phyloP scores from a whole-genome alignment of 2,888 invertebrate species.

The Minunthozetes semirufus region DNA sequence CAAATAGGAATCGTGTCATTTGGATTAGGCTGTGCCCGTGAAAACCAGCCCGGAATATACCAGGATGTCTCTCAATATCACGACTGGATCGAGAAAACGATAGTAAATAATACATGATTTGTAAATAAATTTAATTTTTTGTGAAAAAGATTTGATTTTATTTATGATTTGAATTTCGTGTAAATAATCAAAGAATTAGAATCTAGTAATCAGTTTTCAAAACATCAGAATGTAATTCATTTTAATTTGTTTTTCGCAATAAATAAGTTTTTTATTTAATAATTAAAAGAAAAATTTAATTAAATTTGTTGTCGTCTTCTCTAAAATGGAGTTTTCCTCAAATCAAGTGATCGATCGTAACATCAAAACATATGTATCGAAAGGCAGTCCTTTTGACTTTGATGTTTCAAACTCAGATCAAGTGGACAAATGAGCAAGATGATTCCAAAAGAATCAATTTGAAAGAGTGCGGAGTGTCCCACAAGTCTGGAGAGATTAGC shows the following conservation, averaged over 20 bases:
- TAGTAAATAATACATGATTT: not conserved
- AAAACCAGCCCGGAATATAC: slow-evolving; percentile 39
- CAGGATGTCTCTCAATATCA: slow-evolving; percentile 37
- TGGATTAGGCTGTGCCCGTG: slow-evolving; percentile 38
- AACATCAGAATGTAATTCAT: too few species aligned
- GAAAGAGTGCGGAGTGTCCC: not conserved
- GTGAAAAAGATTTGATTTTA: not conserved
- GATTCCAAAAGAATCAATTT: not conserved
- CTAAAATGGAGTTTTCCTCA: too few species aligned
- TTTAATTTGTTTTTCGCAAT: too few species aligned
- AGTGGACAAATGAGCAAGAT: too few species aligned
- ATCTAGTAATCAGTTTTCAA: too few species aligned
- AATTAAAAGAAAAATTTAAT: not conserved
- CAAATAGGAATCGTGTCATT: slow-evolving; percentile 39
- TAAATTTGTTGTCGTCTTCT: not conserved
- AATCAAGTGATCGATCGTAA: too few species aligned
- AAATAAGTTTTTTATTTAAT: not conserved
- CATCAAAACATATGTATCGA: too few species aligned
- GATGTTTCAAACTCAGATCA: too few species aligned
- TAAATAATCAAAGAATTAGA: too few species aligned
- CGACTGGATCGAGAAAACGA: slow-evolving; percentile 37
- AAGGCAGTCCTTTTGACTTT: too few species aligned
- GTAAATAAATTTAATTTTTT: not conserved
- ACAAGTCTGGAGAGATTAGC: not conserved
- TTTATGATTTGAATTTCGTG: too few species aligned